Base-by-base conservation (phyloP, 2,888 invertebrate species). In the Petrophora chlorosata region DNA sequence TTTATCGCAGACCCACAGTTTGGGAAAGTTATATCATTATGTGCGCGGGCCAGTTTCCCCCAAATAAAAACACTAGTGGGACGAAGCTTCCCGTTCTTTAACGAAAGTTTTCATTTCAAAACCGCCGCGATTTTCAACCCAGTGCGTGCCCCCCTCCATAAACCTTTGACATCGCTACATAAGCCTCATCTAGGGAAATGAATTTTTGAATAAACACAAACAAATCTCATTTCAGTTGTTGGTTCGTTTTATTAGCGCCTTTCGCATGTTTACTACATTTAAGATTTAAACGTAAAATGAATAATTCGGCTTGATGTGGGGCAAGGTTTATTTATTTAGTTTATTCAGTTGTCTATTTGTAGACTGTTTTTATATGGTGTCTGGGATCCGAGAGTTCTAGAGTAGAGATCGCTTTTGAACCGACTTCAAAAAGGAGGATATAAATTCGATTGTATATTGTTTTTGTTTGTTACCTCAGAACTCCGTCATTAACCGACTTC, bases 171-270 rank as follows among this genome's bases (percentile, higher is more conserved):
- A 46, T 35, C 7, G 30, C 36, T 30, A 45, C 43, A 42, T 44
- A 41, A 38, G 47, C 13, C 30, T 42, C 52, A 52, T 49, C 57
- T 38, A 30, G 57, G 46, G 46, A 57, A 49, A 57, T 57, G 54
- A 59, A 56, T 60, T 55, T 60, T 57, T 55, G 45, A 55, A 55
- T 51, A 59, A 56, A 59, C 49, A 53, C 50, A 42, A 46, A 53
- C 46, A 57, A 48, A 56, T 52, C 53, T 59, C 38, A 59, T 59
- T 56, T 50, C 8, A 35, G 42, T 51, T 56, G 47, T 52, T 49
- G 49, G 51, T 38, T 52, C 23, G 52, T 49, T 56, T 51, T 56
- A 56, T 59, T 49, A 59, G 38, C 43, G 36, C 38, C 45, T 46
- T 53, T 40, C 36, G 12, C 33, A 15, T 10, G 26, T 17, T 8